A percentile compares a stretch with the other conserved stretches of the same genome.
Evolutionary conservation across 1,140 invertebrate genomes (phyloP).

Genomic region (Lepidostoma basale): DNA sequence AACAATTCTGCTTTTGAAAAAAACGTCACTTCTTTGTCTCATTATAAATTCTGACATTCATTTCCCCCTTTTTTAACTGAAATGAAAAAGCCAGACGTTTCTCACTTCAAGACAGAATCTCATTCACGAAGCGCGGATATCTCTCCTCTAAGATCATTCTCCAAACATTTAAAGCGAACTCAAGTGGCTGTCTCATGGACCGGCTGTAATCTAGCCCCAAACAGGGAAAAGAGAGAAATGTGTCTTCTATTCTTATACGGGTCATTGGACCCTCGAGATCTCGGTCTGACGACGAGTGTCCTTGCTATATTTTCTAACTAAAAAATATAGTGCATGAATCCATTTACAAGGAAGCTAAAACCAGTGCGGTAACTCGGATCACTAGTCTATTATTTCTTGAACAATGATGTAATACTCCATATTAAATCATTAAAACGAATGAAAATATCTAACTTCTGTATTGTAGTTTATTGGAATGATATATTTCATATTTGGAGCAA

Average conservation of each 20-base stretch:
- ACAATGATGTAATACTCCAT: too few species aligned
- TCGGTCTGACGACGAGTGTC: constrained; percentile 36
- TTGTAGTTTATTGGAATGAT: too few species aligned
- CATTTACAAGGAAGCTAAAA: neutral
- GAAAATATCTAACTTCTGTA: too few species aligned
- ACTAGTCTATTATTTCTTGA: too few species aligned
- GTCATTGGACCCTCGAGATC: constrained; percentile 41
- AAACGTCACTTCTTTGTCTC: too few species aligned
- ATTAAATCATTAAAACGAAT: too few species aligned
- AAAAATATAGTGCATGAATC: neutral
- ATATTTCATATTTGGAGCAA: too few species aligned
- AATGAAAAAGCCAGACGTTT: neutral
- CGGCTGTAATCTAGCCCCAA: neutral
- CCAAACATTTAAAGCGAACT: constrained; percentile 36
- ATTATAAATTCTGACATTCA: too few species aligned
- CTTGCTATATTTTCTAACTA: constrained; percentile 3
- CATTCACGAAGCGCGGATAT: constrained; percentile 20
- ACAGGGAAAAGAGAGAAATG: constrained; percentile 22
- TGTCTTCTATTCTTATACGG: constrained; percentile 19
- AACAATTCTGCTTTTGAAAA: too few species aligned
- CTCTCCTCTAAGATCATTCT: constrained; percentile 13
- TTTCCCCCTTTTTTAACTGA: too few species aligned
- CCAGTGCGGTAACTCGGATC: neutral
- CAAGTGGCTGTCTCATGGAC: constrained; percentile 9
- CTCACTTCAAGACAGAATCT: neutral